Base-by-base conservation (phyloP, 2,113 vertebrate genomes). In the Larimichthys polyactis region DNA sequence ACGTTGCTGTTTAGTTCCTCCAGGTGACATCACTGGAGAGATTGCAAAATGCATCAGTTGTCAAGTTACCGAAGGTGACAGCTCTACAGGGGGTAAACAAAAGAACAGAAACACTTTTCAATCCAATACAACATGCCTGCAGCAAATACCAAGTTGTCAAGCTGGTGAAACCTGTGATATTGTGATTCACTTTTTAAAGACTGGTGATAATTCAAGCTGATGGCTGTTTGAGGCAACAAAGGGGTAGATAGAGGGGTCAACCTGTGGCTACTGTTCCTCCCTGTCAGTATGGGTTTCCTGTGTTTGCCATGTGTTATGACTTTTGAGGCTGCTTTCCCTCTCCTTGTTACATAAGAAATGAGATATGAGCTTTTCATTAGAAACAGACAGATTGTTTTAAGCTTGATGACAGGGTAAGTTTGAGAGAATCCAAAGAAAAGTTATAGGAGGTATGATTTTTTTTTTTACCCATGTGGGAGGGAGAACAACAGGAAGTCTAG, bases 21-120 rank as follows among this genome's bases (percentile, higher is more conserved):
- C 71, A 32, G 65, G 71, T 72, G 75, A 59, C 65, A 64, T 75
- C 46, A 52, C 17, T 36, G 11, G 16, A 70, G 7, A 67, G 36
- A 60, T 43, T 65, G 29, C 36, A 46, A 62, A 66, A 78, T 82
- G 32, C 71, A 79, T 69, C 44, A 32, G 2, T 2, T 74, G 54
- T 57, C 24, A 75, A 46, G 22, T 68, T 51, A 81, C 19, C 22
- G 10, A 67, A 73, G 57, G 48, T 59, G 27, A 10, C 19, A 16
- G 29, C 40, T 49, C 5, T 73, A 20, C 24, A 44, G 24, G 22
- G 17, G 8, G 12, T 27, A 78, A 46, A 84, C 43, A 67, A 48
- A 52, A 22, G 4, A 82, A 48, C 17, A 62, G 20, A 19, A 58
- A 46, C 24, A 44, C 44, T 20, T 71, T 48, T 67, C 17, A 60